Evolutionary conservation across 2,888 invertebrate genomes (phyloP).

Genomic region (Dascillus cervinus): DNA sequence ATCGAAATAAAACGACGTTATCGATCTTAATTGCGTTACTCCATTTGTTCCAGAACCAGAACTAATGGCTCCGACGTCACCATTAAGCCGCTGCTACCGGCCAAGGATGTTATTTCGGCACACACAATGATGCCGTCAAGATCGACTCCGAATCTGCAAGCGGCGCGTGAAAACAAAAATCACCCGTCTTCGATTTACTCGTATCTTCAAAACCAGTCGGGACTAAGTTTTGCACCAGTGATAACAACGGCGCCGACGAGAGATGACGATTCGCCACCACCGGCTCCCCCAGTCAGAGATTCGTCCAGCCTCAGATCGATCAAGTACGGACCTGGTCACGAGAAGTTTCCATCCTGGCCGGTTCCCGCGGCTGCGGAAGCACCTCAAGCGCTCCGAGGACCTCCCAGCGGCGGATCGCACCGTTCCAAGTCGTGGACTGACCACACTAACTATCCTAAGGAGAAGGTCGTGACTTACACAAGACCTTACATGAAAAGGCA

Average conservation of each 20-base stretch:
- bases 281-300: constrained; percentile 57
- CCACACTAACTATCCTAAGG: constrained; percentile 62
- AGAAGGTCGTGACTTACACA: constrained; percentile 54
- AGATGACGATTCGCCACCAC: constrained; percentile 48
- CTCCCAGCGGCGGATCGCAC: constrained; percentile 49
- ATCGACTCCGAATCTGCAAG: constrained; percentile 42
- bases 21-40: too few species aligned
- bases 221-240: constrained; percentile 18
- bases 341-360: constrained; percentile 70
- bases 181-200: constrained; percentile 27
- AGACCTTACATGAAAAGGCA: constrained; percentile 57
- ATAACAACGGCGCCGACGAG: constrained; percentile 33
- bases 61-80: constrained; percentile 31
- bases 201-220: constrained; percentile 34
- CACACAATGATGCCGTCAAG: constrained; percentile 43
- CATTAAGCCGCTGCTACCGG: constrained; percentile 21
- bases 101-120: constrained; percentile 10
- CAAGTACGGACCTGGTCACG: constrained; percentile 62
- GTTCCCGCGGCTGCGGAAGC: constrained; percentile 53
- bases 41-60: constrained; percentile 26
- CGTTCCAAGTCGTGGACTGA: constrained; percentile 66
- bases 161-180: constrained; percentile 28
- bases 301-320: constrained; percentile 59
- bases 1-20: background rate
- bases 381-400: constrained; percentile 40